phyloP scores from a whole-genome alignment of 2,888 invertebrate genomes.

The Terebella lapidaria region DNA sequence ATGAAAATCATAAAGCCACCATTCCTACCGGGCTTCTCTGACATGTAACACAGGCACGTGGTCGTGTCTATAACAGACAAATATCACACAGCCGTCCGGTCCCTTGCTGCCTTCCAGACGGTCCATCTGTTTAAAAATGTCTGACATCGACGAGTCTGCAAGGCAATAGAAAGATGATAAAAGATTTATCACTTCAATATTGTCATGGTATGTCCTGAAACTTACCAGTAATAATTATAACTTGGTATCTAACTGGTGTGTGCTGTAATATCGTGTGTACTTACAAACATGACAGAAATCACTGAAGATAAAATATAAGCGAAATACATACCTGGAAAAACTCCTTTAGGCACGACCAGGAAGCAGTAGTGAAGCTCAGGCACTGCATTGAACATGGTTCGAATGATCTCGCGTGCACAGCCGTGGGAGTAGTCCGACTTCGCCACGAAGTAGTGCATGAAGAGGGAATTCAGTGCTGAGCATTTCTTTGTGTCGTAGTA shows the following conservation, averaged over 20 bases:
- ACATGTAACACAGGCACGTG: conserved; percentile 51
- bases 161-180: conserved; percentile 13
- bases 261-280: too few relatives aligned
- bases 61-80: conserved; percentile 44
- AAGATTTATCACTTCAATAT: too few relatives aligned
- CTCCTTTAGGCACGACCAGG: conserved; percentile 41
- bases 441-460: conserved; percentile 51
- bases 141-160: conserved; percentile 34
- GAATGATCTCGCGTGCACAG: conserved; percentile 47
- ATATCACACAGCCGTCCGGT: conserved; percentile 30
- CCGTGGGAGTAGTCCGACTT: conserved; percentile 46
- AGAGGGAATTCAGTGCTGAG: conserved; percentile 46
- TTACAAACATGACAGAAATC: too few relatives aligned
- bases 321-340: conserved; percentile 41
- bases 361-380: conserved; percentile 49
- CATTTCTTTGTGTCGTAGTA: conserved; percentile 30
- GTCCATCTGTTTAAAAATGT: conserved; percentile 17
- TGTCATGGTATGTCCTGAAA: background rate
- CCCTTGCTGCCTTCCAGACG: background rate
- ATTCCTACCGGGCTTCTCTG: conserved; percentile 44
- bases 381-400: conserved; percentile 50
- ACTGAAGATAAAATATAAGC: too few relatives aligned
- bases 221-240: too few relatives aligned
- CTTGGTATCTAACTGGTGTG: too few relatives aligned
- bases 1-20: too few relatives aligned